Base-by-base conservation (phyloP, 1,140 invertebrate genomes). In the Bombyx mori region DNA sequence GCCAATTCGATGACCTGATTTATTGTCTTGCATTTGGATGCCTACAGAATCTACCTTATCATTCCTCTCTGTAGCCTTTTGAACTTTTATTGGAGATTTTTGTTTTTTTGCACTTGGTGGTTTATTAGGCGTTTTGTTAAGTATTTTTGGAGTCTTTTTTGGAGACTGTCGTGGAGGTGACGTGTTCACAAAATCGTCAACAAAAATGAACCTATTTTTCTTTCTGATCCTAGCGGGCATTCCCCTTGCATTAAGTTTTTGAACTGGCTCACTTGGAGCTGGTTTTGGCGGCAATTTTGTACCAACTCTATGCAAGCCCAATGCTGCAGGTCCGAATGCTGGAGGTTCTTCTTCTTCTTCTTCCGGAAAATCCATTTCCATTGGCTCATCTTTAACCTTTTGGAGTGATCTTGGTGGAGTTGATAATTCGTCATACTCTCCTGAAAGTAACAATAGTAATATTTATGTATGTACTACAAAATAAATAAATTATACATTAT, bases 161-260 rank as follows among this genome's bases (percentile, higher is more conserved):
- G 92, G 92, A 8, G 92, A 92, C 57, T 91, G 89, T 58, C 92
- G 88, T 49, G 92, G 91, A 67, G 93, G 93, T 72, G 92, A 93
- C 52, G 91, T 89, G 83, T 95, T 97, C 46, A 97, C 93, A 73
- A 97, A 92, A 75, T 97, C 94, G 87, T 98, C 96, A 88, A 97
- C 96, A 86, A 93, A 97, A 82, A 97, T 97, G 51, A 97, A 89
- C 72, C 92, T 92, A 82, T 98, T 98, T 74, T 95, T 95, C 82
- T 97, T 98, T 54, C 96, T 89, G 57, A 97, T 96, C 61, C 96
- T 90, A 3, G 94, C 94, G 53, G 96, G 96, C 93, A 95, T 96
- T 51, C 95, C 95, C 78, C 95, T 90, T 8, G 94, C 91, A 82
- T 96, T 96, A 2, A 96, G 80, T 57, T 93, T 92, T 76, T 94